Evolutionary conservation across 1,140 invertebrate species (phyloP).

Genomic region (Drosophila asahinai): DNA sequence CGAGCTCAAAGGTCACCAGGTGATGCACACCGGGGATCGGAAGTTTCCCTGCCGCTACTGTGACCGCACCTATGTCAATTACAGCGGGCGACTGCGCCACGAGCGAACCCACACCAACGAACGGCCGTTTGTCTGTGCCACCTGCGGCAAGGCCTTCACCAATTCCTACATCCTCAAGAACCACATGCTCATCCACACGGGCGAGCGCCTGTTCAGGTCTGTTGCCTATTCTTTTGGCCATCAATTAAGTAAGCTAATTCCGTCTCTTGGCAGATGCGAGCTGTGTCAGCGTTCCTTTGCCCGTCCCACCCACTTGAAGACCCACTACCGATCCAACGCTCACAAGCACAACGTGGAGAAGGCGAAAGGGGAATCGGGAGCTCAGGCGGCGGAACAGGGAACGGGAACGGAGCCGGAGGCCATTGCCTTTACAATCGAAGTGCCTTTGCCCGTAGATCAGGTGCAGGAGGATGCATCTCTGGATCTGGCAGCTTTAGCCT

Average conservation of each 20-base stretch:
- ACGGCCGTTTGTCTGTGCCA: constrained; percentile 86
- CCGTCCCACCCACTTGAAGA: constrained; percentile 64
- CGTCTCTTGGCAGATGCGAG: constrained; percentile 51
- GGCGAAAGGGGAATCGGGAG: constrained; percentile 20
- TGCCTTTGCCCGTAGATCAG: constrained; percentile 33
- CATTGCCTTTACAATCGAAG: constrained; percentile 27
- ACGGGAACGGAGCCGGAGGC: constrained; percentile 4
- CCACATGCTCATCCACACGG: constrained; percentile 72
- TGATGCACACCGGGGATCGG: constrained; percentile 65
- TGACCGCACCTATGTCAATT: constrained; percentile 68
- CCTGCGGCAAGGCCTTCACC: constrained; percentile 87
- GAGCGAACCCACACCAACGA: constrained; percentile 87
- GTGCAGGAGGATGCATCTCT: constrained; percentile 20
- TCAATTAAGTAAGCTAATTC: neutral
- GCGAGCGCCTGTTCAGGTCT: constrained; percentile 68
- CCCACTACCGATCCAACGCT: constrained; percentile 68
- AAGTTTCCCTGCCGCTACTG: constrained; percentile 72
- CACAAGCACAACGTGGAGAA: constrained; percentile 71
- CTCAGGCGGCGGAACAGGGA: constrained; percentile 1
- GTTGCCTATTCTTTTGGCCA: neutral
- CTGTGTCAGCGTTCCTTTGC: constrained; percentile 66
- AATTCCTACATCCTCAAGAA: constrained; percentile 84
- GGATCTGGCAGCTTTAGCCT: constrained; percentile 13
- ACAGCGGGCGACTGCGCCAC: constrained; percentile 67
- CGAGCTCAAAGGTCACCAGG: constrained; percentile 76